These are phyloP conservation scores for Drosophila albomicans DNA, from an alignment of 1,140 invertebrate genomes.

Conservation along the genomic window DNA sequence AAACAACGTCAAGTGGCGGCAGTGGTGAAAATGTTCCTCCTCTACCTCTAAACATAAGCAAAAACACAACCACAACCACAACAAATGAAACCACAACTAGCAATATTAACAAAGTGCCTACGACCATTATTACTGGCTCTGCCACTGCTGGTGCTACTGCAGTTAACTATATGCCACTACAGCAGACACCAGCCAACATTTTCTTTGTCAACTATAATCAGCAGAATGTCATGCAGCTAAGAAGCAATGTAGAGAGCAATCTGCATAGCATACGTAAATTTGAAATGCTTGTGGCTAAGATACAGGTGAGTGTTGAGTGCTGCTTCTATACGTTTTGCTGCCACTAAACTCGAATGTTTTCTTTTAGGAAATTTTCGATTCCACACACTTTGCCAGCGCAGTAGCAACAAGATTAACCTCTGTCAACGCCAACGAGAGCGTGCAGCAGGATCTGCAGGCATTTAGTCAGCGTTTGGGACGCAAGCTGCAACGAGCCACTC, in stretches of 20 bases:
- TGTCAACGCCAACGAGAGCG: constrained; percentile 52
- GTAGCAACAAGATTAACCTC: constrained; percentile 12
- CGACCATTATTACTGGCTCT: constrained; percentile 38
- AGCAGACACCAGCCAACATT: constrained; percentile 71
- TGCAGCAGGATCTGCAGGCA: constrained; percentile 75
- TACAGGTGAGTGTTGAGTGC: constrained; percentile 85
- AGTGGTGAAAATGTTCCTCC: constrained; percentile 57
- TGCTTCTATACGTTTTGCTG: background rate
- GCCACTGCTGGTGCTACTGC: constrained; percentile 2
- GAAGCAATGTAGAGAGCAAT: constrained; percentile 71
- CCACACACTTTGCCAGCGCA: constrained; percentile 79
- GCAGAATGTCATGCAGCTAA: constrained; percentile 76
- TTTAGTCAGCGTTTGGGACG: constrained; percentile 84
- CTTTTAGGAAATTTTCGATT: constrained; percentile 85
- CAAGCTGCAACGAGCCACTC: constrained; percentile 84
- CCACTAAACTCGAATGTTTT: background rate
- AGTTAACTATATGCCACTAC: constrained; percentile 58
- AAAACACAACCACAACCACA: constrained; percentile 43
- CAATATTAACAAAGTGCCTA: constrained; percentile 77
- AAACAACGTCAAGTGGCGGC: constrained; percentile 29
- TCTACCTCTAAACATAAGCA: constrained; percentile 53
- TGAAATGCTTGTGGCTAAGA: constrained; percentile 87
- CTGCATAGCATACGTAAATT: constrained; percentile 85
- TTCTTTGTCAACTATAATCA: constrained; percentile 77
- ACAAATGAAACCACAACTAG: constrained; percentile 69